Base-by-base conservation (phyloP, 2,888 invertebrate species). In the Zhuqinia jingwanae region DNA sequence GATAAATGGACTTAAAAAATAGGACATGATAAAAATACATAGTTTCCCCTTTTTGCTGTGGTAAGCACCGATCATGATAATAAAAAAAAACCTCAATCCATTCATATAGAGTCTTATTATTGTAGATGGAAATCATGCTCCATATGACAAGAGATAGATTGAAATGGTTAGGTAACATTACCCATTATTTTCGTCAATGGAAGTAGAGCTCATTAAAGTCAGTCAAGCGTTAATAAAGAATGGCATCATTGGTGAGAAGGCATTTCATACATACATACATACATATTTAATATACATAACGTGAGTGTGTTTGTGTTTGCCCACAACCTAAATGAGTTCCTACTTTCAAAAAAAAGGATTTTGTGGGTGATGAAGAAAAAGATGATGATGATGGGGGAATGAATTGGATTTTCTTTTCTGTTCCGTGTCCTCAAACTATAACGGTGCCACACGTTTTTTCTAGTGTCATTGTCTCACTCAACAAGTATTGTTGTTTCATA, bases 141-240 rank as follows among this genome's bases (percentile, higher is more conserved):
- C 13, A 27, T 30, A 63, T 63, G 56, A 20, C 56, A 56, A 56
- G 15, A 15, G n/a, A 73, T 50, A 45, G 22, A 50, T 73, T 73
- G 73, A 73, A 50, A 73, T 27, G 25, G 22, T 50, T 73, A 47
- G 73, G 68, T 68, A 68, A 68, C 20, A 68, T 13, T 68, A 73
- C 1, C 50, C 73, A 73, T 47, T 73, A 73, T 50, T 50, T 27
- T 73, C 27, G 45, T 50, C 13, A n/a, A 13, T 58, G 42, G 42
- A 76, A 76, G 76, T 76, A 25, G 76, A 76, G 58, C 58, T 76
- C 58, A 76, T 76, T 58, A 76, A 76, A 76, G 76, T 76, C 76
- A 76, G 36, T 76, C 76, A 56, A 56, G 76, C 76, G 56, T n/a
- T 20, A 76, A 36, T 15, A 30, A 15, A 56, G 58, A 75, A 42